Conservation (phyloP, 2,888 invertebrate genomes). For the Parasteatoda lunata region DNA sequence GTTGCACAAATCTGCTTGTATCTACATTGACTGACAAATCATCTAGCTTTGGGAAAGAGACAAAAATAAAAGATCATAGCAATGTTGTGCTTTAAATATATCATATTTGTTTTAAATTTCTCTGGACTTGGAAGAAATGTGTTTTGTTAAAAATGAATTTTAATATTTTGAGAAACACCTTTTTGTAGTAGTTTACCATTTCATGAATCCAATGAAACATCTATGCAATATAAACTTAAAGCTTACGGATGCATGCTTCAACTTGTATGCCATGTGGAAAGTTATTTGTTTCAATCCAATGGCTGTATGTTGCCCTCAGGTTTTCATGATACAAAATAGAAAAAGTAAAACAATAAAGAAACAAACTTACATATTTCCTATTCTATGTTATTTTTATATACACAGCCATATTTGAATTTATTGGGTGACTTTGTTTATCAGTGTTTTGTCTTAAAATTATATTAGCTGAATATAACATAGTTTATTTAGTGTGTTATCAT, state of each 20-base stretch:
- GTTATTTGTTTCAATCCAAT: constrained; percentile 61
- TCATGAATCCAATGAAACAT: constrained; percentile 5
- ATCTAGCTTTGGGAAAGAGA: constrained; percentile 42
- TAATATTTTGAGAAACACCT: constrained; percentile 30
- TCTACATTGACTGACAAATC: constrained; percentile 55
- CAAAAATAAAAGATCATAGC: constrained; percentile 2
- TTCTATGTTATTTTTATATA: too few relatives aligned
- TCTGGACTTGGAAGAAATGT: constrained; percentile 2
- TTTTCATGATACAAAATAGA: too few relatives aligned
- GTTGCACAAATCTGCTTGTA: constrained; percentile 60
- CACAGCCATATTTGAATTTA: too few relatives aligned
- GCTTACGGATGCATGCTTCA: constrained; percentile 26
- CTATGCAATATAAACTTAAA: constrained; percentile 21
- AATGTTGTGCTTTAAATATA: constrained; percentile 21
- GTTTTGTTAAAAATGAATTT: constrained; percentile 36
- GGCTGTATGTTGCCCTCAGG: constrained; percentile 33
- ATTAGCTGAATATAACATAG: too few relatives aligned
- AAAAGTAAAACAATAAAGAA: too few relatives aligned
- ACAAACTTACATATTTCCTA: too few relatives aligned
- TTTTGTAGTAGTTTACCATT: neutral
- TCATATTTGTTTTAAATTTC: constrained; percentile 28
- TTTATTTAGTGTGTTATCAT: too few relatives aligned
- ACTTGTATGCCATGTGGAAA: constrained; percentile 60
- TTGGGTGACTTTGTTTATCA: too few relatives aligned
- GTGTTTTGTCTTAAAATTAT: too few relatives aligned